Evolutionary conservation across 2,113 vertebrate species (phyloP).

Genomic region (Oxyura jamaicensis): DNA sequence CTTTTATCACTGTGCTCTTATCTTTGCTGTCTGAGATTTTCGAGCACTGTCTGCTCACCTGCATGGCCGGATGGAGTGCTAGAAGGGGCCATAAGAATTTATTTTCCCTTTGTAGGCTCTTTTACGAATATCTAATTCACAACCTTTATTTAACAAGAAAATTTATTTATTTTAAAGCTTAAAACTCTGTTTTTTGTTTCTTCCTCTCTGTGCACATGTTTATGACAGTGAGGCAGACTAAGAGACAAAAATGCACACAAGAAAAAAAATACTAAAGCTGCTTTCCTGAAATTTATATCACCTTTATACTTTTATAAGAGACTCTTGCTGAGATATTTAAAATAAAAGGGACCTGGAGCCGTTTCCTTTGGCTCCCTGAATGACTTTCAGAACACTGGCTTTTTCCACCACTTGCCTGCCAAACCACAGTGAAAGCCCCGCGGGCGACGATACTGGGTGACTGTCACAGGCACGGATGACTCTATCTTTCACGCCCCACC

Average conservation of each 20-base stretch:
- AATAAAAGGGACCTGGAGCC: background rate
- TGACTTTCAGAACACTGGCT: background rate
- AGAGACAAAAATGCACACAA: background rate
- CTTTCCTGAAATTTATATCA: background rate
- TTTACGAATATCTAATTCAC: background rate
- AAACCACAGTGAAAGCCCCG: fast-evolving
- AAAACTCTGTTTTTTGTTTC: background rate
- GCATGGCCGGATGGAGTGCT: background rate
- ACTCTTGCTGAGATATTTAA: background rate
- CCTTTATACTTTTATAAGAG: background rate
- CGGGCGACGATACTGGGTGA: background rate
- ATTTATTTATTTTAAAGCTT: background rate
- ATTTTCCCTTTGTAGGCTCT: background rate
- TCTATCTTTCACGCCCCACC: fast-evolving
- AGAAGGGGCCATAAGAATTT: background rate
- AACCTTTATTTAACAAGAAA: background rate
- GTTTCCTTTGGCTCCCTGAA: background rate
- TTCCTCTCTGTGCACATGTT: background rate
- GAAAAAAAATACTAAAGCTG: background rate
- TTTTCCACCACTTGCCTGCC: background rate
- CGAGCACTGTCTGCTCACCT: background rate
- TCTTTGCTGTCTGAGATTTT: background rate
- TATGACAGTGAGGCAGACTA: background rate
- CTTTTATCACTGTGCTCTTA: constrained; percentile 19
- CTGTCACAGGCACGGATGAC: background rate